Conservation (phyloP, 2,113 vertebrate genomes). For the Xenopus laevis region DNA sequence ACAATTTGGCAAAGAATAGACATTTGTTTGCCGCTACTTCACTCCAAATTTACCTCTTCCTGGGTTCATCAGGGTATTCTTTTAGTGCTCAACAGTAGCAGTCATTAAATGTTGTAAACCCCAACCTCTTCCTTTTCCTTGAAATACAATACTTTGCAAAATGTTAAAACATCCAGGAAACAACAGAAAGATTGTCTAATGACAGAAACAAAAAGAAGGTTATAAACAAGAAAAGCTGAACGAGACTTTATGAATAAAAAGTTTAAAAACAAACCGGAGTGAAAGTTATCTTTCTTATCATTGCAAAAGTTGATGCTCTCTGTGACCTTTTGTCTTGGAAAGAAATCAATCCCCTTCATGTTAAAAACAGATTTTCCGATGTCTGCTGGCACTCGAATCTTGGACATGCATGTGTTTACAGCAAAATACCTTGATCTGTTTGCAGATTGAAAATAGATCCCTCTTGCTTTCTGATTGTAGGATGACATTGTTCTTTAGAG, state of each 20-base stretch:
- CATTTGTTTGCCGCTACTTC: constrained; percentile 15
- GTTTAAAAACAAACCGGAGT: constrained; percentile 59
- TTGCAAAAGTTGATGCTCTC: constrained; percentile 44
- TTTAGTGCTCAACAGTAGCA: background rate
- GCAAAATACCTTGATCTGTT: constrained; percentile 42
- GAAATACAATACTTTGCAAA: constrained; percentile 47
- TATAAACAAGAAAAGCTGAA: constrained; percentile 58
- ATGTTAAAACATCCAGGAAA: constrained; percentile 61
- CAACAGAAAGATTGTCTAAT: constrained; percentile 55
- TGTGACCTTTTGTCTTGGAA: constrained; percentile 52
- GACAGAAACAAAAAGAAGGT: constrained; percentile 44
- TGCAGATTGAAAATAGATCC: constrained; percentile 34
- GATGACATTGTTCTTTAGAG: background rate
- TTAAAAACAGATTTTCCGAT: constrained; percentile 51
- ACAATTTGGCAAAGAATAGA: rapidly evolving
- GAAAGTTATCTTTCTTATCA: constrained; percentile 56
- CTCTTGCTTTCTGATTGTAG: background rate
- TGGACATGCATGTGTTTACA: constrained; percentile 48
- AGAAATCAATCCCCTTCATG: constrained; percentile 46
- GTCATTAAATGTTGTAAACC: constrained; percentile 29
- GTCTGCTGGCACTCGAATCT: constrained; percentile 52
- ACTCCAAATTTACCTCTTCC: constrained; percentile 24
- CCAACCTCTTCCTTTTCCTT: constrained; percentile 47
- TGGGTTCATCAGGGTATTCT: constrained; percentile 10
- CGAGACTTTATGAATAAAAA: constrained; percentile 49